Base-by-base conservation (phyloP, 2,888 invertebrate genomes). In the Nymphalis urticae region DNA sequence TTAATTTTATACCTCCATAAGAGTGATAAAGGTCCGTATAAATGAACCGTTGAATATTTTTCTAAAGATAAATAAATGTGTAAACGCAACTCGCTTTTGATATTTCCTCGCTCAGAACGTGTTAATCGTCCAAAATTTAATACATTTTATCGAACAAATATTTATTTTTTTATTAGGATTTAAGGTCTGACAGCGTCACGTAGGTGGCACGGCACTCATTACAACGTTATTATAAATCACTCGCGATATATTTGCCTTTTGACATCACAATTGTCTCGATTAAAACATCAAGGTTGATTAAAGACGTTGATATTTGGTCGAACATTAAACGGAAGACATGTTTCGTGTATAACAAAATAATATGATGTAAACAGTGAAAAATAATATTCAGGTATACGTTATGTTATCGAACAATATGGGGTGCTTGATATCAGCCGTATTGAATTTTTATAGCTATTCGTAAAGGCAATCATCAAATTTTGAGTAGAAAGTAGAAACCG, bases 11-110 rank as follows among this genome's bases (percentile, higher is more conserved):
- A 62, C 48, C 67, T 62, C 32, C 21, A 56, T 67, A 62, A 62
- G 56, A 56, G 48, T 47, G 66, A 66, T 66, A 66, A 62, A 48
- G 62, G 62, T 67, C 50, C 62, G 56, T 59, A 67, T 54, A 67
- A 61, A 50, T 53, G 42, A 60, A 56, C 50, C 51, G 48, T 67
- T 64, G 56, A 64, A 70, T 61, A 21, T n/a, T 61, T 47, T 67
- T 58, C 50, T 32, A 70, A 64, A 56, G 24, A 51, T 27, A 53
- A 58, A 70, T 51, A 64, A 50, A 67, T 62, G 64, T 61, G 67
- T 70, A 70, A 32, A 19, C 13, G 13, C 42, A 10, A 42, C 42
- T 10, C 42, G 63, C 63, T 47, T 64, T 64, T 61, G 61, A 50
- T 64, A 66, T 56, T 62, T 50, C 51, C 48, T 61, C 48, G 64